These are phyloP conservation scores for Thaumetopoea pityocampa DNA, from an alignment of 1,140 invertebrate genomes.

Conservation along the genomic window DNA sequence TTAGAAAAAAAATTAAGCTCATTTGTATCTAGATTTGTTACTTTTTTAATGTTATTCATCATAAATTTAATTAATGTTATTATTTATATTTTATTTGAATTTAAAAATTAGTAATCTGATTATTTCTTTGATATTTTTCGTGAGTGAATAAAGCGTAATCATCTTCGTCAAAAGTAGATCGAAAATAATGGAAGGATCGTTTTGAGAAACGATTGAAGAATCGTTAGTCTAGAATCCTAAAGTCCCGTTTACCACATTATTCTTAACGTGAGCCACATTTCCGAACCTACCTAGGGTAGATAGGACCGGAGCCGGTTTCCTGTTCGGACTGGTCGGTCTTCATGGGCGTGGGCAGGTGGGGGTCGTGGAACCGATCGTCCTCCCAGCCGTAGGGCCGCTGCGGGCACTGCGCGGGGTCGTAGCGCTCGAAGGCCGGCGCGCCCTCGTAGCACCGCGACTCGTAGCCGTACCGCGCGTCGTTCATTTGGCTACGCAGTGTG, in stretches of 20 bases:
- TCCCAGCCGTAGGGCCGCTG: slow-evolving; percentile 70
- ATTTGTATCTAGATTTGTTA: too few relatives aligned
- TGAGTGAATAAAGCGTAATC: slow-evolving; percentile 2
- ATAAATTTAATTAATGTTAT: too few relatives aligned
- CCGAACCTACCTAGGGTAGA: slow-evolving; percentile 81
- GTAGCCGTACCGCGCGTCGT: slow-evolving; percentile 65
- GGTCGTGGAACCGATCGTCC: slow-evolving; percentile 77
- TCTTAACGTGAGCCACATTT: slow-evolving; percentile 22
- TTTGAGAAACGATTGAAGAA: too few relatives aligned
- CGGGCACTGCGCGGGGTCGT: slow-evolving; percentile 77
- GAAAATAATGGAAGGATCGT: too few relatives aligned
- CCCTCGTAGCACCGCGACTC: slow-evolving; percentile 79
- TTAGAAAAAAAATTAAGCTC: too few relatives aligned
- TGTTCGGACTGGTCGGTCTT: slow-evolving; percentile 79
- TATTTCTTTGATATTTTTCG: slow-evolving; percentile 7
- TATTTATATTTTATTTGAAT: too few relatives aligned
- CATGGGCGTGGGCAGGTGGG: slow-evolving; percentile 77
- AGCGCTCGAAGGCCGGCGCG: slow-evolving; percentile 84
- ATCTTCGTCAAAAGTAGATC: too few relatives aligned
- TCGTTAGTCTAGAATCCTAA: slow-evolving; percentile 8
- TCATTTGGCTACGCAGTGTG: slow-evolving; percentile 58
- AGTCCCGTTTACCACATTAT: slow-evolving; percentile 62
- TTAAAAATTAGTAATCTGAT: too few relatives aligned
- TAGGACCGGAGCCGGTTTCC: slow-evolving; percentile 78
- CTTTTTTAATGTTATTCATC: too few relatives aligned